phyloP scores from a whole-genome alignment of 2,797 vertebrate genomes.

The Manis pentadactyla region DNA sequence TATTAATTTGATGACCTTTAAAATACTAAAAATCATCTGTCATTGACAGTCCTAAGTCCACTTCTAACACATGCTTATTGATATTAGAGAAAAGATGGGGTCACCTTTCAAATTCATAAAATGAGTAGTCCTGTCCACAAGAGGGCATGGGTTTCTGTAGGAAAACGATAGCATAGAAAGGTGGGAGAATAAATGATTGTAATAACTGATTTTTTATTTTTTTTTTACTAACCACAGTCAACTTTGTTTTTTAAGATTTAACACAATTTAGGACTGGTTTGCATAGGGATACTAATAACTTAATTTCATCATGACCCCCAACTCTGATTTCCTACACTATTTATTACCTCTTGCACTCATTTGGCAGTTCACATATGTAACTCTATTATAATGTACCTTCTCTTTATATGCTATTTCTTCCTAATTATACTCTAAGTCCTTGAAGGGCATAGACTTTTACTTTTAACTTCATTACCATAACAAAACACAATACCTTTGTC shows the following conservation, averaged over 20 bases:
- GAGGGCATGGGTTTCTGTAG: constrained; percentile 68
- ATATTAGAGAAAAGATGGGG: background rate
- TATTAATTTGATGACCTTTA: background rate
- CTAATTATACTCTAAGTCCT: constrained; percentile 14
- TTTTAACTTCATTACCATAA: background rate
- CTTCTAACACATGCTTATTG: background rate
- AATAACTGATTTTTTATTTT: background rate
- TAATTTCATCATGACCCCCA: background rate
- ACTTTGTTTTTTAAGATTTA: constrained; percentile 16
- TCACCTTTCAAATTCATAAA: constrained; percentile 55
- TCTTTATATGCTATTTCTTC: background rate
- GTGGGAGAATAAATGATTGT: background rate
- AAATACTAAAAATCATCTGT: background rate
- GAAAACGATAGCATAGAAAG: background rate
- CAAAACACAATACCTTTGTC: background rate
- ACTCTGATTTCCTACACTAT: constrained; percentile 23
- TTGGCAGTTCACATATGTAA: background rate
- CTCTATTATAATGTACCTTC: background rate
- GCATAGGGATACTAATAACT: background rate
- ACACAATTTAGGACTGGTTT: constrained; percentile 29
- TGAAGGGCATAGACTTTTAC: background rate
- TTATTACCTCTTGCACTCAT: background rate
- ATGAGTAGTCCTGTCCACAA: constrained; percentile 60
- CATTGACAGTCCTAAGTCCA: background rate
- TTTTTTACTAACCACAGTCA: background rate